These are phyloP conservation scores for Mechanitis mazaeus DNA, from an alignment of 2,888 invertebrate species.

Conservation along the genomic window DNA sequence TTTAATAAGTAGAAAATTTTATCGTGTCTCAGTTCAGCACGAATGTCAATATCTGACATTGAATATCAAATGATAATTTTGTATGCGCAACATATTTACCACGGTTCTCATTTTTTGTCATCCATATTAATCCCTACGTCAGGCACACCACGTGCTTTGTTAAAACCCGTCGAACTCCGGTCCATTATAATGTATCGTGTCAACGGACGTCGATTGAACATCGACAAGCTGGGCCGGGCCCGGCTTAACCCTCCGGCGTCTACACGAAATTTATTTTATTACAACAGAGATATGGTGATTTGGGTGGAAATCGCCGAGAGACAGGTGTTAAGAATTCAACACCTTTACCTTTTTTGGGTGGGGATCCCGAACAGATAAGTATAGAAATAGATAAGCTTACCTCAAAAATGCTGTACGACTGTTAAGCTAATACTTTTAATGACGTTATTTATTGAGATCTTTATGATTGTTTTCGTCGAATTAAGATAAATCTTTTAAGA, in stretches of 20 bases:
- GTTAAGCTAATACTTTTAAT: slow-evolving; percentile 64
- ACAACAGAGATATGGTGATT: slow-evolving; percentile 73
- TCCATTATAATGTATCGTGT: slow-evolving; percentile 76
- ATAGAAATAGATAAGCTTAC: slow-evolving; percentile 65
- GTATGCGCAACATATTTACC: slow-evolving; percentile 59
- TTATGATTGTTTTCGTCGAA: slow-evolving; percentile 50
- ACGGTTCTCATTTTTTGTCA: slow-evolving; percentile 56
- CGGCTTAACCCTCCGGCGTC: slow-evolving; percentile 71
- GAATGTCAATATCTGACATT: slow-evolving; percentile 21
- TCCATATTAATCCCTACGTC: slow-evolving; percentile 74
- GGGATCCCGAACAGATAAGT: slow-evolving; percentile 61
- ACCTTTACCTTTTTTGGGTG: slow-evolving; percentile 65
- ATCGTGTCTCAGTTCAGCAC: not conserved
- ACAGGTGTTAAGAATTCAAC: slow-evolving; percentile 76
- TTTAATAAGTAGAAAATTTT: not conserved
- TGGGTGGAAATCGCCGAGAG: slow-evolving; percentile 70
- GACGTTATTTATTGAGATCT: slow-evolving; percentile 44
- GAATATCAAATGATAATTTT: slow-evolving; percentile 59
- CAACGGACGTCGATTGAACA: slow-evolving; percentile 75
- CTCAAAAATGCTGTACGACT: slow-evolving; percentile 52
- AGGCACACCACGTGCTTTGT: slow-evolving; percentile 74
- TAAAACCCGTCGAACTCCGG: slow-evolving; percentile 68
- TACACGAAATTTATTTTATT: slow-evolving; percentile 75
- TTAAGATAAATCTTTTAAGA: slow-evolving; percentile 45
- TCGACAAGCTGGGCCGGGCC: slow-evolving; percentile 55